These are phyloP conservation scores for Crossaster papposus DNA, from an alignment of 53 echinoderm and acorn worm species.

Conservation along the genomic window DNA sequence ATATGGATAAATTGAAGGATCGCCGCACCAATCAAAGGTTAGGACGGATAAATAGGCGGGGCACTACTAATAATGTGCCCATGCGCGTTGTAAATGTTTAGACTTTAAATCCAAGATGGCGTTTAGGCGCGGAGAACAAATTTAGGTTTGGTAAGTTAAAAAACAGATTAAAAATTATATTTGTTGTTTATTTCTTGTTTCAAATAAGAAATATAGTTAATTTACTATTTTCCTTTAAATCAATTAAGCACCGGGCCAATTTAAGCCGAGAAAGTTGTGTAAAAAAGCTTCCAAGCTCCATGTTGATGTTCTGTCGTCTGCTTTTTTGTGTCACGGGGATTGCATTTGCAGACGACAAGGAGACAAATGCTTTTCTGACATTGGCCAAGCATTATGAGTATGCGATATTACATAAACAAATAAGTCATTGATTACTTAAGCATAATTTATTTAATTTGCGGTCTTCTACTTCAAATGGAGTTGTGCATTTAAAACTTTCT, in stretches of 20 bases:
- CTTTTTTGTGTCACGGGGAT: not conserved
- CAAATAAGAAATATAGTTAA: not conserved
- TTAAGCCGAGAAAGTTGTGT: not conserved
- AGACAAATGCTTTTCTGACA: too few species aligned
- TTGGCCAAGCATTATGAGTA: too few species aligned
- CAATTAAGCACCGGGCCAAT: not conserved
- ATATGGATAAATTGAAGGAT: slow-evolving; percentile 29
- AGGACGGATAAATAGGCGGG: slow-evolving; percentile 9
- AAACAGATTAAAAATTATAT: not conserved
- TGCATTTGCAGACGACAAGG: not conserved
- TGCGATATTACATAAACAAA: too few species aligned
- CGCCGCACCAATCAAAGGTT: slow-evolving; percentile 37
- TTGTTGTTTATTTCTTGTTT: not conserved
- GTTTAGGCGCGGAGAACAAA: not conserved
- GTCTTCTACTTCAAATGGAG: too few species aligned
- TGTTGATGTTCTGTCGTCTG: not conserved
- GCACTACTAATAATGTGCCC: slow-evolving; percentile 13
- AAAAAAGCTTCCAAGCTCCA: not conserved
- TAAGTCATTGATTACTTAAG: too few species aligned
- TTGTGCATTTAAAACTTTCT: too few species aligned
- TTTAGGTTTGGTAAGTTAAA: slow-evolving; percentile 11
- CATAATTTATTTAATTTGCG: too few species aligned
- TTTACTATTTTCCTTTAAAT: not conserved
- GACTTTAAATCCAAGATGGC: slow-evolving; percentile 50
- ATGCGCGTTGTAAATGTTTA: slow-evolving; percentile 39